A percentile compares a stretch with the other conserved stretches of the same genome.
These are phyloP conservation scores for Acrobasis consociella DNA, from an alignment of 2,888 invertebrate species.

Conservation along the genomic window DNA sequence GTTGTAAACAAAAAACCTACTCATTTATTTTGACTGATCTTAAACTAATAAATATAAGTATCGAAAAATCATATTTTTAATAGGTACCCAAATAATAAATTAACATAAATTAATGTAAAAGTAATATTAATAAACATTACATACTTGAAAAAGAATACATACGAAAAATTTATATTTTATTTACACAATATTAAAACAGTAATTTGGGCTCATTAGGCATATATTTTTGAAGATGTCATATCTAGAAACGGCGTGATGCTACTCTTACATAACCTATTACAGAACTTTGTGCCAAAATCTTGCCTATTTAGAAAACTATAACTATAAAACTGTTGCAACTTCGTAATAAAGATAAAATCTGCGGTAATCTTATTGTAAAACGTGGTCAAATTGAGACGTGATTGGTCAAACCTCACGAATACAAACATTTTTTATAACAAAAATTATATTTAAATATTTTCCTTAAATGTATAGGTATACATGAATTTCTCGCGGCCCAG, in stretches of 20 bases:
- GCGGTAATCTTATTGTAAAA: background rate
- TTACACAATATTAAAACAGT: background rate
- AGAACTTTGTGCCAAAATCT: background rate
- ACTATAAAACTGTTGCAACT: conserved; percentile 20
- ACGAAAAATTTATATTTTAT: background rate
- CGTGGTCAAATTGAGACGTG: conserved; percentile 10
- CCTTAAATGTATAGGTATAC: no score
- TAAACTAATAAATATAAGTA: no score
- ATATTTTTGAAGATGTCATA: background rate
- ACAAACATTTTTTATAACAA: background rate
- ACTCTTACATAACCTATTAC: background rate
- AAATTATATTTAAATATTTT: no score
- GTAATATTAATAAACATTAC: no score
- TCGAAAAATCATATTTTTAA: no score
- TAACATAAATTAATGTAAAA: no score
- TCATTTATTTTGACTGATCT: no score
- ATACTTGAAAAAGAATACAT: no score
- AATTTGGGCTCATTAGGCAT: background rate
- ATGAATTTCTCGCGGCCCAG: no score
- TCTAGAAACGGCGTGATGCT: background rate
- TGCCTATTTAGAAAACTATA: conserved; percentile 10
- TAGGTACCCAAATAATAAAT: no score
- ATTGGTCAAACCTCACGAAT: background rate
- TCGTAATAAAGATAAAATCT: conserved; percentile 23
- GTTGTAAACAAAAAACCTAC: no score